These are phyloP conservation scores for Athripsodes cinereus DNA, from an alignment of 2,888 invertebrate species.

Conservation along the genomic window DNA sequence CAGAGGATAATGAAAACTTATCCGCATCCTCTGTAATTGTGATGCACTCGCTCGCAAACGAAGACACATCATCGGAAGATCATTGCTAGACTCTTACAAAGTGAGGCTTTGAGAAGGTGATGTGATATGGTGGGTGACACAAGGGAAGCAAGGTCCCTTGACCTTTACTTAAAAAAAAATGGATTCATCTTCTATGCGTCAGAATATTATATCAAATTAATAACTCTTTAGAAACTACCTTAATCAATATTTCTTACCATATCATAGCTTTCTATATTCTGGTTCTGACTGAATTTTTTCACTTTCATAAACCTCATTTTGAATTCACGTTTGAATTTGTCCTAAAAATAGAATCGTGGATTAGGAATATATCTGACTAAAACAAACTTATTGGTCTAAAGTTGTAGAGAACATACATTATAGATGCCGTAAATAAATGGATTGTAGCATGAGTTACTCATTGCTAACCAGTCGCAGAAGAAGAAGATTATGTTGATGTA, in stretches of 20 bases:
- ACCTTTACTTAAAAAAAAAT: too few species aligned
- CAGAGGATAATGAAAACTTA: too few species aligned
- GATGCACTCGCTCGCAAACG: too few species aligned
- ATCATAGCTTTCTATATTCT: conserved; percentile 16
- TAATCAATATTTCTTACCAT: conserved; percentile 12
- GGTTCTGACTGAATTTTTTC: conserved; percentile 13
- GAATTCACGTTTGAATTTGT: conserved; percentile 59
- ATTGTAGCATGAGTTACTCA: conserved; percentile 73
- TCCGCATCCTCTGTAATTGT: too few species aligned
- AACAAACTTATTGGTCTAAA: too few species aligned
- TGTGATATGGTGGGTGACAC: too few species aligned
- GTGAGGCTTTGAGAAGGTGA: too few species aligned
- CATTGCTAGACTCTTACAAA: too few species aligned
- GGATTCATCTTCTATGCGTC: background rate
- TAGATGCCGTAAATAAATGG: conserved; percentile 72
- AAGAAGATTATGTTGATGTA: conserved; percentile 71
- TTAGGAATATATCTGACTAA: too few species aligned
- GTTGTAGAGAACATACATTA: conserved; percentile 71
- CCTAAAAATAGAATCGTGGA: conserved; percentile 39
- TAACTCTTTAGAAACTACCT: background rate
- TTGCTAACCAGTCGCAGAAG: conserved; percentile 65
- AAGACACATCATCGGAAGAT: too few species aligned
- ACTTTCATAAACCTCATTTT: conserved; percentile 45
- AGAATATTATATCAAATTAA: background rate
- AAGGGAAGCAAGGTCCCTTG: background rate